A percentile compares a stretch with the other conserved stretches of the same genome.
phyloP scores from a whole-genome alignment of 1,140 invertebrate species.

The Drosophila erecta region DNA sequence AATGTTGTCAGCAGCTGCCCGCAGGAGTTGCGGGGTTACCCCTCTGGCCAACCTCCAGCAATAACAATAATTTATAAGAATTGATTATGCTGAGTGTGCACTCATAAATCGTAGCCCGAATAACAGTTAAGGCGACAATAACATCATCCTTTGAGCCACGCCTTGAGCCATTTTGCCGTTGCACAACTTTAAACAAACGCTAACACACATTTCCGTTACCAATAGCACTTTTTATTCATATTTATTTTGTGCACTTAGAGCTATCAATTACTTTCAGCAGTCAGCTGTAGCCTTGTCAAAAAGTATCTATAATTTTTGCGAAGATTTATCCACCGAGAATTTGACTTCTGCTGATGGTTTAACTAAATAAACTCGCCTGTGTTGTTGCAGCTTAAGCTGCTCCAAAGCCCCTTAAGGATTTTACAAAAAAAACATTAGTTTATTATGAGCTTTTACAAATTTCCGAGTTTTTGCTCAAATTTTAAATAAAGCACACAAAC shows the following conservation, averaged over 20 bases:
- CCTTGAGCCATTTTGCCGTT: slow-evolving; percentile 68
- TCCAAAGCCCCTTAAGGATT: not conserved
- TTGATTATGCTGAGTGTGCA: slow-evolving; percentile 81
- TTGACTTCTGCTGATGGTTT: slow-evolving; percentile 21
- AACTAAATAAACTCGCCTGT: slow-evolving; percentile 12
- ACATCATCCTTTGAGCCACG: slow-evolving; percentile 3
- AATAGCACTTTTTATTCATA: slow-evolving; percentile 70
- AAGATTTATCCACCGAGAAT: slow-evolving; percentile 12
- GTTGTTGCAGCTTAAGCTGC: not conserved
- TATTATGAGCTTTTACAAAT: too few relatives aligned
- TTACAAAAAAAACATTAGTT: not conserved
- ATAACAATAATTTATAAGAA: slow-evolving; percentile 83
- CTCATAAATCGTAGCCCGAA: slow-evolving; percentile 68
- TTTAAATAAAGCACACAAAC: not conserved
- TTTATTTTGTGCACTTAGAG: slow-evolving; percentile 72
- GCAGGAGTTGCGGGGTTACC: slow-evolving; percentile 24
- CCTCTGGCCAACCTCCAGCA: slow-evolving; percentile 57
- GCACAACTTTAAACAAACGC: slow-evolving; percentile 61
- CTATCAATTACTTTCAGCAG: slow-evolving; percentile 66
- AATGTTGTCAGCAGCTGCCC: slow-evolving; percentile 75
- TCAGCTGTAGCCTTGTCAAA: slow-evolving; percentile 41
- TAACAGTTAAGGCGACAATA: slow-evolving; percentile 54
- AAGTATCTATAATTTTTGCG: slow-evolving; percentile 57
- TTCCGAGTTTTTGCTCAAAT: too few relatives aligned
- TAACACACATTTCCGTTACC: slow-evolving; percentile 58